Evolutionary conservation across 2,113 vertebrate genomes (phyloP).

Genomic region (Onychorhynchus coronatus): DNA sequence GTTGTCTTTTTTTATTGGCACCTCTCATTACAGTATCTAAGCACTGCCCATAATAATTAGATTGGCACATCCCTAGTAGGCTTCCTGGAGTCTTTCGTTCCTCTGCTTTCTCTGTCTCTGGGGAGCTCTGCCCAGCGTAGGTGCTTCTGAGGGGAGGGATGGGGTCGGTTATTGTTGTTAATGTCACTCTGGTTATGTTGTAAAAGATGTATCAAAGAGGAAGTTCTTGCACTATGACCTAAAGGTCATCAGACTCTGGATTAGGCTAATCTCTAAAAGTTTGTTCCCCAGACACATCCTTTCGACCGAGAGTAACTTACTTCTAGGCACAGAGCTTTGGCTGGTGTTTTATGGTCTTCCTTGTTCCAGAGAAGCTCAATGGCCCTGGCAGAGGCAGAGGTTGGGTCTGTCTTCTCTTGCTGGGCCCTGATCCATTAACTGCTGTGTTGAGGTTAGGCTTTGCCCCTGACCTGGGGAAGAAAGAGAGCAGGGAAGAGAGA

Average conservation of each 20-base stretch:
- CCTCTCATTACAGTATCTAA: background rate
- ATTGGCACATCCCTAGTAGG: conserved; percentile 9
- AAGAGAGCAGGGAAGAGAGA: background rate
- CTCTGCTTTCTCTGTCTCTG: background rate
- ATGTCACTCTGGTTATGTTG: conserved; percentile 44
- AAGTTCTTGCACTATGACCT: conserved; percentile 56
- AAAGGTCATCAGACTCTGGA: conserved; percentile 47
- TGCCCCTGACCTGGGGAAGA: background rate
- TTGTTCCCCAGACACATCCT: conserved; percentile 20
- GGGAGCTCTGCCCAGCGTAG: background rate
- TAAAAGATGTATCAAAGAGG: conserved; percentile 44
- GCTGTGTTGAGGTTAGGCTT: background rate
- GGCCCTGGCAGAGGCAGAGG: background rate
- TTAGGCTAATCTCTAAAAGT: conserved; percentile 51
- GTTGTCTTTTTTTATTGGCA: conserved; percentile 6
- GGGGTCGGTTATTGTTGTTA: conserved; percentile 45
- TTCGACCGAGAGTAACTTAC: conserved; percentile 4
- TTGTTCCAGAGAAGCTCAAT: background rate
- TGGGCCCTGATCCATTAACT: background rate
- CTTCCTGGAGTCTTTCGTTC: conserved; percentile 35
- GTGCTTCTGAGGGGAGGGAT: background rate
- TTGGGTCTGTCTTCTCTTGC: background rate
- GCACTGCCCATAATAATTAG: background rate
- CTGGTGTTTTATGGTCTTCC: background rate
- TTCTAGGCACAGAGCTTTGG: conserved; percentile 22